Evolutionary conservation across 2,888 invertebrate genomes (phyloP).

Genomic region (Allygus modestus): DNA sequence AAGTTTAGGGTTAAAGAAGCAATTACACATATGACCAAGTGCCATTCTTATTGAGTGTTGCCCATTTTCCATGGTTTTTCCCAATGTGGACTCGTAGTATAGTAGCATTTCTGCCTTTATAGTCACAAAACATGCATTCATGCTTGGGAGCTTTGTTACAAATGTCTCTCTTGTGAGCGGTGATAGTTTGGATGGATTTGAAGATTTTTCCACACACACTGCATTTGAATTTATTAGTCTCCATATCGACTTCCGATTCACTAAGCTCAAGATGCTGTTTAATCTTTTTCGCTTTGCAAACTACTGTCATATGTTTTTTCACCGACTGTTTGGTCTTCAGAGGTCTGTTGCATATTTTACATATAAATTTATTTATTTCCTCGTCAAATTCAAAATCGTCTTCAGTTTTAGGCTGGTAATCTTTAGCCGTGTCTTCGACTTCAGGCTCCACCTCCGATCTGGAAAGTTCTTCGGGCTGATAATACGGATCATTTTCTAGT

Average conservation of each 20-base stretch:
- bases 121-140: constrained; percentile 47
- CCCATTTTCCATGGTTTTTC: constrained; percentile 33
- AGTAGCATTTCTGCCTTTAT: constrained; percentile 19
- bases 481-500: background rate
- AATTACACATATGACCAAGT: constrained; percentile 10
- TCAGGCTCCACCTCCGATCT: background rate
- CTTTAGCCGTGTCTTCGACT: background rate
- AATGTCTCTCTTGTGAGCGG: background rate
- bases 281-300: background rate
- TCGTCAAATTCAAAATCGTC: constrained; percentile 21
- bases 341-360: background rate
- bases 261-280: background rate
- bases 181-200: constrained; percentile 2
- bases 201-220: constrained; percentile 24
- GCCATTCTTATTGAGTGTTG: background rate
- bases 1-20: no score
- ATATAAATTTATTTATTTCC: background rate
- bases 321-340: background rate
- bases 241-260: background rate
- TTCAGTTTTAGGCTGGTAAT: background rate
- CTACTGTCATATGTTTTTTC: background rate
- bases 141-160: constrained; percentile 8
- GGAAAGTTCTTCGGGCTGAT: background rate
- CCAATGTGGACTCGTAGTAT: constrained; percentile 14
- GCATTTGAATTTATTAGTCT: background rate